A percentile compares a stretch with the other conserved stretches of the same genome.
phyloP scores from a whole-genome alignment of 2,888 invertebrate species.

The Apodemia hepburni region DNA sequence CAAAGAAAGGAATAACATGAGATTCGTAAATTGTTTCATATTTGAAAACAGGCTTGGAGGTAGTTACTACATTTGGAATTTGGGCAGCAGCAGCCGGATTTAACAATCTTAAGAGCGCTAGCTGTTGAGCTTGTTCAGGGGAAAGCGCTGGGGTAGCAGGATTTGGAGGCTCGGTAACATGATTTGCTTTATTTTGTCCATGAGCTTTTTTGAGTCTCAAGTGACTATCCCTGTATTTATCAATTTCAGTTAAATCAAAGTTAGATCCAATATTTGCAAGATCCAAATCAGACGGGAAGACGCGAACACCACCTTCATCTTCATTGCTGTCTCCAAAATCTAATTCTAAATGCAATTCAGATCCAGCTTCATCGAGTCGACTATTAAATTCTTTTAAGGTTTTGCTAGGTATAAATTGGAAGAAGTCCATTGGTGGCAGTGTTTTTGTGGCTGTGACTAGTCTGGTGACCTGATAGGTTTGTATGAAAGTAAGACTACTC shows the following conservation, averaged over 20 bases:
- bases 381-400: slow-evolving; percentile 94
- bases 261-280: slow-evolving; percentile 86
- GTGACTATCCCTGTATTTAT: slow-evolving; percentile 81
- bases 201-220: slow-evolving; percentile 72
- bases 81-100: slow-evolving; percentile 84
- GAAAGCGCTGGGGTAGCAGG: slow-evolving; percentile 76
- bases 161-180: slow-evolving; percentile 72
- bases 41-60: slow-evolving; percentile 87
- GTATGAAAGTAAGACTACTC: slow-evolving; percentile 89
- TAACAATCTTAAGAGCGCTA: slow-evolving; percentile 85
- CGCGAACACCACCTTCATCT: slow-evolving; percentile 74
- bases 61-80: slow-evolving; percentile 86
- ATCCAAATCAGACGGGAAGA: slow-evolving; percentile 84
- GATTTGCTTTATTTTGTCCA: slow-evolving; percentile 65
- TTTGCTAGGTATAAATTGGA: slow-evolving; percentile 92
- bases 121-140: slow-evolving; percentile 87
- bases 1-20: slow-evolving; percentile 88
- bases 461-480: slow-evolving; percentile 93
- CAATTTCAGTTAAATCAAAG: slow-evolving; percentile 85
- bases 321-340: slow-evolving; percentile 92
- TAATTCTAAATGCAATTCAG: slow-evolving; percentile 90
- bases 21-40: slow-evolving; percentile 91
- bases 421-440: slow-evolving; percentile 91
- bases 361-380: slow-evolving; percentile 92
- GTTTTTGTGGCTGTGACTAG: slow-evolving; percentile 95